Evolutionary conservation across 2,888 invertebrate genomes (phyloP).

Genomic region (Sminthurides aquaticus): DNA sequence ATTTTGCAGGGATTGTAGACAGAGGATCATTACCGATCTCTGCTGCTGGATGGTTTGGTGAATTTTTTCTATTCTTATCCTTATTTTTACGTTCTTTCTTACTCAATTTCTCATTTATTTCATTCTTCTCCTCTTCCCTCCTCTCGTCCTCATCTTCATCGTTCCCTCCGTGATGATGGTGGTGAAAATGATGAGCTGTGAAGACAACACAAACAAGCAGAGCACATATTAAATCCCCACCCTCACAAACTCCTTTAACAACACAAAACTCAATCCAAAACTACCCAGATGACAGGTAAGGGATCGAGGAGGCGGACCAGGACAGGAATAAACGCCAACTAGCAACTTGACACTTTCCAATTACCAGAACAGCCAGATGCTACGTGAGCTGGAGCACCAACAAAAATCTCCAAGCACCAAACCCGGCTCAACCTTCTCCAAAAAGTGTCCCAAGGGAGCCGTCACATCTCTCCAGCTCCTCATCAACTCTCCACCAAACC

Average conservation of each 20-base stretch:
- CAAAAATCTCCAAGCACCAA: not conserved
- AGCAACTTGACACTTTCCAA: conserved; percentile 4
- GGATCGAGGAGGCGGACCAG: not conserved
- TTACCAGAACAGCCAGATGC: not conserved
- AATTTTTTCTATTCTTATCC: not conserved
- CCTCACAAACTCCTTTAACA: no score
- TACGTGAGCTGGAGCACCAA: not conserved
- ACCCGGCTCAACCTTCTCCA: not conserved
- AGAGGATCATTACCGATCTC: not conserved
- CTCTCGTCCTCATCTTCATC: conserved; percentile 10
- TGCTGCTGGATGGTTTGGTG: not conserved
- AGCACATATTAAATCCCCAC: not conserved
- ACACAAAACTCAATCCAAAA: no score
- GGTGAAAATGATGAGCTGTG: conserved; percentile 21
- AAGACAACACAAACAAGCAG: not conserved
- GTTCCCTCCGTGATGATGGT: conserved; percentile 6
- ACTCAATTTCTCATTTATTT: conserved; percentile 12
- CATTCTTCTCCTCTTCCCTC: conserved; percentile 15
- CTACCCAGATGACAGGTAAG: not conserved
- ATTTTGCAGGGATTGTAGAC: not conserved
- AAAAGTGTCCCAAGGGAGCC: not conserved
- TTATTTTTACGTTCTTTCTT: conserved; percentile 1
- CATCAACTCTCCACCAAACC: not conserved
- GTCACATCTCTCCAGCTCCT: not conserved
- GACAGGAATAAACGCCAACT: not conserved